A percentile compares a stretch with the other conserved stretches of the same genome.
These are phyloP conservation scores for Tichodroma muraria DNA, from an alignment of 2,113 vertebrate species.

Conservation along the genomic window DNA sequence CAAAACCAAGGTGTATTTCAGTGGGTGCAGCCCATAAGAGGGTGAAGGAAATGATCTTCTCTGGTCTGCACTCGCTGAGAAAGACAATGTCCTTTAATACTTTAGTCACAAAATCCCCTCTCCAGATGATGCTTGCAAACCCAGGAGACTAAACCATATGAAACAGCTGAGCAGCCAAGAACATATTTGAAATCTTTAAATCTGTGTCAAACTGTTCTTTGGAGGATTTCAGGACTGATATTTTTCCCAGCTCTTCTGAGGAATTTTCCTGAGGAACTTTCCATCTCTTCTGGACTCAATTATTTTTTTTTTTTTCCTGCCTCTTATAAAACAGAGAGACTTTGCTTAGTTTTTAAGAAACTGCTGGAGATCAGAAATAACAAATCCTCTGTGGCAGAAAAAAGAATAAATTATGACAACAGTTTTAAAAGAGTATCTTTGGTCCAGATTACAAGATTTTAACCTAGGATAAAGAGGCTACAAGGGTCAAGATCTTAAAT, in stretches of 20 bases:
- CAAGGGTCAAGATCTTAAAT: not conserved
- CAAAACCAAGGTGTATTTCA: not conserved
- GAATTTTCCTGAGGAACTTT: not conserved
- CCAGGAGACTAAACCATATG: not conserved
- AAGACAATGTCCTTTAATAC: not conserved
- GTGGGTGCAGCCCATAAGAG: not conserved
- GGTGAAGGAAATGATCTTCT: not conserved
- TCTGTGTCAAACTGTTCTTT: not conserved
- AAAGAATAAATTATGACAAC: not conserved
- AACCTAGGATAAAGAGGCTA: not conserved
- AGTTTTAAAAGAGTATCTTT: not conserved
- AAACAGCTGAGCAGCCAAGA: not conserved
- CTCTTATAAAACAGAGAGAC: not conserved
- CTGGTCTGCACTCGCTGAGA: not conserved
- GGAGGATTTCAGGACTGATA: not conserved
- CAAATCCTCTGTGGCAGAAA: not conserved
- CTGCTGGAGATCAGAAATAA: not conserved
- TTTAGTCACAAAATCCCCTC: not conserved
- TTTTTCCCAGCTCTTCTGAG: not conserved
- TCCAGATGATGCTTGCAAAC: not conserved
- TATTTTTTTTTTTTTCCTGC: not conserved
- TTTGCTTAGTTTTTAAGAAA: not conserved
- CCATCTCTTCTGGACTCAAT: not conserved
- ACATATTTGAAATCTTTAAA: not conserved
- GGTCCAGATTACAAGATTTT: not conserved